Conservation (phyloP, 1,140 invertebrate species). For the Aphaenogaster floridana region DNA sequence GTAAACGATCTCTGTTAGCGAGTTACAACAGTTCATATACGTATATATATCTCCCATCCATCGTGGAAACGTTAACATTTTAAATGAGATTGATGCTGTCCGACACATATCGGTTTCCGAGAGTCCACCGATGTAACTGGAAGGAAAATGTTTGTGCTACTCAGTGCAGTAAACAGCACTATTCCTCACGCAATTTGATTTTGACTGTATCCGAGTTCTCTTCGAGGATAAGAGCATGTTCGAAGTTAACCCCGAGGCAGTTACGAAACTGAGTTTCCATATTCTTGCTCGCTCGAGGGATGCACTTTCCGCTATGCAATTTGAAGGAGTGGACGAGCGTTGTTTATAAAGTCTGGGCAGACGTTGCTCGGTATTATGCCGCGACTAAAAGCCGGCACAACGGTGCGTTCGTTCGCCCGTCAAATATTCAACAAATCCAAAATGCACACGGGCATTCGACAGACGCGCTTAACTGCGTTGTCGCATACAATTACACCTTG, state of each 20-base stretch:
- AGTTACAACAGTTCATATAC: background rate
- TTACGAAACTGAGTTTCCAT: constrained; percentile 59
- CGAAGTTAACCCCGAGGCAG: constrained; percentile 50
- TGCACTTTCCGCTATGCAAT: constrained; percentile 54
- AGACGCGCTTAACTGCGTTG: constrained; percentile 3
- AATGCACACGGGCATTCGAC: constrained; percentile 4
- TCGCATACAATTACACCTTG: constrained; percentile 26
- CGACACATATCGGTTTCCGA: background rate
- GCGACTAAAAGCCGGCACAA: background rate
- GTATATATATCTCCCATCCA: background rate
- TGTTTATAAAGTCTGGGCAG: constrained; percentile 55
- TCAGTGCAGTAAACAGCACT: constrained; percentile 34
- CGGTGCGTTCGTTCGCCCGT: constrained; percentile 1
- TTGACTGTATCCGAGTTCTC: constrained; percentile 35
- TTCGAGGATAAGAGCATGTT: constrained; percentile 44
- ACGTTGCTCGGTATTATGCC: background rate
- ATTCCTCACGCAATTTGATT: constrained; percentile 58
- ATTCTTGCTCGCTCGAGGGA: constrained; percentile 34
- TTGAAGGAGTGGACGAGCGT: constrained; percentile 53
- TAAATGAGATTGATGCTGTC: constrained; percentile 20
- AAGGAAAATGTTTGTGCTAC: constrained; percentile 37
- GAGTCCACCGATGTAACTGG: constrained; percentile 1
- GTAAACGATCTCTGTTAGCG: background rate
- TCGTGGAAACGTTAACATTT: constrained; percentile 7
- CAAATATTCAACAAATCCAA: constrained; percentile 46